Conservation (phyloP, 2,888 invertebrate species). For the Tinea pellionella region DNA sequence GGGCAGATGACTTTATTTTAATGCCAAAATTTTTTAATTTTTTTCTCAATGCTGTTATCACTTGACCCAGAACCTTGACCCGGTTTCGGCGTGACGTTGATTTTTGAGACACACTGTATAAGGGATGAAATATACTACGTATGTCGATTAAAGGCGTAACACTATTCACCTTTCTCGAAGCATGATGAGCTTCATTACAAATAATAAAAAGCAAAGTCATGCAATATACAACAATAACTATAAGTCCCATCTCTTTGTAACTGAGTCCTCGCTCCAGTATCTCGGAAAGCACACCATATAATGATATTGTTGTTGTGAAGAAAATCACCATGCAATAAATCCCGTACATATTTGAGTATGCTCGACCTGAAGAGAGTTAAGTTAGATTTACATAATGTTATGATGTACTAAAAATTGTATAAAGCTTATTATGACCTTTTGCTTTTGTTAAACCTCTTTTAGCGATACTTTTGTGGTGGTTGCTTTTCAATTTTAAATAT, state of each 20-base stretch:
- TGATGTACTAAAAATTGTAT: not conserved
- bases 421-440: not conserved
- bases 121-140: no score
- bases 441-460: not conserved
- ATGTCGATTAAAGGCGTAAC: no score
- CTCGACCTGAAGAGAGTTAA: constrained; percentile 52
- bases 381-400: constrained; percentile 9
- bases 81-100: no score
- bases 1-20: no score
- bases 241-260: constrained; percentile 77
- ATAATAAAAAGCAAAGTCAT: constrained; percentile 77
- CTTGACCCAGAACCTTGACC: no score
- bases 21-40: no score
- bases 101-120: no score
- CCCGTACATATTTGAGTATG: constrained; percentile 82
- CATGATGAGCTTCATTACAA: constrained; percentile 79
- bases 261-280: constrained; percentile 78
- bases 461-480: not conserved
- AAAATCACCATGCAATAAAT: constrained; percentile 80
- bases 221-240: constrained; percentile 78
- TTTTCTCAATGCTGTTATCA: no score
- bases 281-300: constrained; percentile 77
- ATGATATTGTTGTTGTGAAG: constrained; percentile 78
- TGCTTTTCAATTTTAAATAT: not conserved
- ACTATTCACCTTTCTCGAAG: constrained; percentile 74